A percentile compares a stretch with the other conserved stretches of the same genome.
These are phyloP conservation scores for Drosophila bocqueti DNA, from an alignment of 1,140 invertebrate genomes.

Conservation along the genomic window DNA sequence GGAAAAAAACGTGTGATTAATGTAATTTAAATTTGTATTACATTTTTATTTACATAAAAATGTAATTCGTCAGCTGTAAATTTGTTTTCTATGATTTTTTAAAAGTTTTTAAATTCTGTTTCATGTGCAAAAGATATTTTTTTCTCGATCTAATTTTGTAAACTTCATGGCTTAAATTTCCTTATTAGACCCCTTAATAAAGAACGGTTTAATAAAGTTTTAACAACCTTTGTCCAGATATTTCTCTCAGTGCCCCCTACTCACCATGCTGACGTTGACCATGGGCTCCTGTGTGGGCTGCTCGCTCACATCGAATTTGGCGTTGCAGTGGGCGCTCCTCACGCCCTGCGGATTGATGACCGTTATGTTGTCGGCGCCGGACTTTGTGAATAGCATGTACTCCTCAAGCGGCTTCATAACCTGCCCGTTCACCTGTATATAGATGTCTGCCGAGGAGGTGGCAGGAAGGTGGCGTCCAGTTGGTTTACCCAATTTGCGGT, in stretches of 20 bases:
- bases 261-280: constrained; percentile 89
- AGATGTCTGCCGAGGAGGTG: constrained; percentile 88
- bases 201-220: no score
- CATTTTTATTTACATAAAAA: not conserved
- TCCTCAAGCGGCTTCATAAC: constrained; percentile 94
- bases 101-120: not conserved
- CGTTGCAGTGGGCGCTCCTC: constrained; percentile 91
- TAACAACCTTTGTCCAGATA: no score
- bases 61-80: not conserved
- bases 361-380: constrained; percentile 91
- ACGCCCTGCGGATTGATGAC: constrained; percentile 93
- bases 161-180: no score
- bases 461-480: constrained; percentile 1
- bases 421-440: constrained; percentile 91
- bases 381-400: constrained; percentile 94
- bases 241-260: constrained; percentile 24
- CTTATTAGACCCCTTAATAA: not conserved
- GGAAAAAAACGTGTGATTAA: not conserved
- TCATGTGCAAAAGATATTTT: not conserved
- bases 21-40: no score
- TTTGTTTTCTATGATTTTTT: not conserved
- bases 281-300: constrained; percentile 88
- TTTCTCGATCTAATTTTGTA: not conserved
- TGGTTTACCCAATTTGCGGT: constrained; percentile 52
- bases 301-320: constrained; percentile 89